Conservation (phyloP, 2,888 invertebrate species). For the Apoda limacodes region DNA sequence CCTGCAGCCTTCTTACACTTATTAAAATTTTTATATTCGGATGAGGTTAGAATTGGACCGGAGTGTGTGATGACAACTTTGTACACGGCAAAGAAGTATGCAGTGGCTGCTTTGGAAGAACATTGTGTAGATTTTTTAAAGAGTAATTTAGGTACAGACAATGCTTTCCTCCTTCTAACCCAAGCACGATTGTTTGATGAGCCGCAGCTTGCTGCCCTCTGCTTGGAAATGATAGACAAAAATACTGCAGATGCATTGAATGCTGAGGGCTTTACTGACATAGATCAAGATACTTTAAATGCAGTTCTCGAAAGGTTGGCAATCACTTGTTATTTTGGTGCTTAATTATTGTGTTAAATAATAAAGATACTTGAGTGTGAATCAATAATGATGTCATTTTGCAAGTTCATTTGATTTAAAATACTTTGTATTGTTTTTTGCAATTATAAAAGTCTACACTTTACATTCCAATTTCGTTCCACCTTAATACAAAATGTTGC, state of each 20-base stretch:
- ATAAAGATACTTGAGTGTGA: too few species aligned
- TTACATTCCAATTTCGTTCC: too few species aligned
- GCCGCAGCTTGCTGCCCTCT: slow-evolving; percentile 82
- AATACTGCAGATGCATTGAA: slow-evolving; percentile 82
- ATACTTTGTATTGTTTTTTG: too few species aligned
- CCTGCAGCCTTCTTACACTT: slow-evolving; percentile 84
- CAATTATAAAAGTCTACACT: too few species aligned
- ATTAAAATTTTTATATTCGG: slow-evolving; percentile 80
- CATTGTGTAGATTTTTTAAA: slow-evolving; percentile 85
- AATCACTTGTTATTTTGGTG: slow-evolving; percentile 4
- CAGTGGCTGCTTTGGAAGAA: slow-evolving; percentile 83
- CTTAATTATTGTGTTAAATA: slow-evolving; percentile 10
- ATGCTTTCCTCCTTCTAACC: slow-evolving; percentile 84
- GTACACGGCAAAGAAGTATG: slow-evolving; percentile 90
- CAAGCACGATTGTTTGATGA: slow-evolving; percentile 87
- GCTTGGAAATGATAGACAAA: slow-evolving; percentile 86
- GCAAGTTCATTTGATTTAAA: too few species aligned
- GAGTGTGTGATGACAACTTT: slow-evolving; percentile 89
- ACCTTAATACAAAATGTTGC: too few species aligned
- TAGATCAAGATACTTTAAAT: slow-evolving; percentile 83
- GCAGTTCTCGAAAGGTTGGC: slow-evolving; percentile 74
- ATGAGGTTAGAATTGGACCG: slow-evolving; percentile 85
- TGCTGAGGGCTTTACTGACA: slow-evolving; percentile 85
- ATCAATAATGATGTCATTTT: too few species aligned
- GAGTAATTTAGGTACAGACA: slow-evolving; percentile 81